Conservation (phyloP, 2,888 invertebrate genomes). For the Nasonovia ribisnigri region DNA sequence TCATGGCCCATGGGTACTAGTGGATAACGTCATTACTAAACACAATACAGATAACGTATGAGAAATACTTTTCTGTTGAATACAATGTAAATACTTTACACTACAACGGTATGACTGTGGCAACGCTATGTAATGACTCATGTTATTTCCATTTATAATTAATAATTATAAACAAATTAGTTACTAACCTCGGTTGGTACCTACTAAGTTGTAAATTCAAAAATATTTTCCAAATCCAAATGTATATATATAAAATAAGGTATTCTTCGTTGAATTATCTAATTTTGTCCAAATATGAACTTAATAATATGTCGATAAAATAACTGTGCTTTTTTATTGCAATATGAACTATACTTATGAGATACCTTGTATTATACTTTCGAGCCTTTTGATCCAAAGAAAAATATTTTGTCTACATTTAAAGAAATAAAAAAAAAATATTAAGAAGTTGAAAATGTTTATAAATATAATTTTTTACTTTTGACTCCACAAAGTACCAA, state of each 20-base stretch:
- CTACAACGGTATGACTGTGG: background rate
- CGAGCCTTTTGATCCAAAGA: no score
- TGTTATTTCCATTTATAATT: background rate
- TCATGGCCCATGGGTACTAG: background rate
- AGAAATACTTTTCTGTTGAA: background rate
- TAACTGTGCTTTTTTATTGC: no score
- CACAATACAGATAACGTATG: background rate
- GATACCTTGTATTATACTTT: no score
- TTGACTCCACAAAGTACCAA: no score
- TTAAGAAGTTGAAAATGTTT: no score
- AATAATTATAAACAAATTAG: conserved; percentile 12
- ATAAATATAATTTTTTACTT: no score
- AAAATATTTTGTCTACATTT: no score
- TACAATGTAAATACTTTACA: background rate
- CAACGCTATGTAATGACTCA: background rate
- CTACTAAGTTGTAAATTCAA: background rate
- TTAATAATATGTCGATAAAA: no score
- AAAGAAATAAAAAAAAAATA: no score
- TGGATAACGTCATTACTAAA: background rate
- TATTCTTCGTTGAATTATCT: no score
- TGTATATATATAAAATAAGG: background rate
- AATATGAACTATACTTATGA: no score
- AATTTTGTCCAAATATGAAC: no score
- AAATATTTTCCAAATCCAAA: background rate
- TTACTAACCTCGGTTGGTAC: background rate